These are phyloP conservation scores for Bombylius major DNA, from an alignment of 2,888 invertebrate genomes.

Conservation along the genomic window DNA sequence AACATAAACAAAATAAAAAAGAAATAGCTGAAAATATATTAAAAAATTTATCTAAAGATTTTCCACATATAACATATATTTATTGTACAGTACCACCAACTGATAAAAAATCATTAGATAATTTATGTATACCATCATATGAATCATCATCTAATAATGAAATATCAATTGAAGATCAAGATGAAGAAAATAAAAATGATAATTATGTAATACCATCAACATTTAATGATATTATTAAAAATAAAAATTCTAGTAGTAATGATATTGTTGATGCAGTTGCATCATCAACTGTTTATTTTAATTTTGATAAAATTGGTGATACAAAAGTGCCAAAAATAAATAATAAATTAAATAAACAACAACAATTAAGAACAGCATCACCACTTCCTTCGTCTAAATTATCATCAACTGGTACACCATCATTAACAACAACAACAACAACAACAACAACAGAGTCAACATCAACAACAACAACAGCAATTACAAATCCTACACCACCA, in stretches of 20 bases:
- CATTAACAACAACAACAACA: too few relatives aligned
- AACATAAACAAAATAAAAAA: constrained; percentile 9
- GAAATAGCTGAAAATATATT: constrained; percentile 37
- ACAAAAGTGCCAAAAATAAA: too few relatives aligned
- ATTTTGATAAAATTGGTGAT: too few relatives aligned
- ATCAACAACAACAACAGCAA: constrained; percentile 7
- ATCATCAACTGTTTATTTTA: too few relatives aligned
- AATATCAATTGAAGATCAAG: not conserved
- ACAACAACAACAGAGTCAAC: not conserved
- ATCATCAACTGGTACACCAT: too few relatives aligned
- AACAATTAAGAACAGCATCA: not conserved
- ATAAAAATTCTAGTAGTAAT: constrained; percentile 11
- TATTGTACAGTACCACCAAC: constrained; percentile 49
- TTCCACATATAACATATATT: constrained; percentile 49
- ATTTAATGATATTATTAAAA: too few relatives aligned
- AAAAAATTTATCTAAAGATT: constrained; percentile 27
- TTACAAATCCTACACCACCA: not conserved
- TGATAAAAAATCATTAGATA: constrained; percentile 41
- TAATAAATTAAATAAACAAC: too few relatives aligned
- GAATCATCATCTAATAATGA: constrained; percentile 16
- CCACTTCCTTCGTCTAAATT: not conserved
- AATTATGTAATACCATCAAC: not conserved
- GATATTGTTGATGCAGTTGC: constrained; percentile 30
- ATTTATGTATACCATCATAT: constrained; percentile 38
- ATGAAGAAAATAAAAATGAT: not conserved